Conservation (phyloP, 1,140 invertebrate species). For the Ceratosolen solmsi region DNA sequence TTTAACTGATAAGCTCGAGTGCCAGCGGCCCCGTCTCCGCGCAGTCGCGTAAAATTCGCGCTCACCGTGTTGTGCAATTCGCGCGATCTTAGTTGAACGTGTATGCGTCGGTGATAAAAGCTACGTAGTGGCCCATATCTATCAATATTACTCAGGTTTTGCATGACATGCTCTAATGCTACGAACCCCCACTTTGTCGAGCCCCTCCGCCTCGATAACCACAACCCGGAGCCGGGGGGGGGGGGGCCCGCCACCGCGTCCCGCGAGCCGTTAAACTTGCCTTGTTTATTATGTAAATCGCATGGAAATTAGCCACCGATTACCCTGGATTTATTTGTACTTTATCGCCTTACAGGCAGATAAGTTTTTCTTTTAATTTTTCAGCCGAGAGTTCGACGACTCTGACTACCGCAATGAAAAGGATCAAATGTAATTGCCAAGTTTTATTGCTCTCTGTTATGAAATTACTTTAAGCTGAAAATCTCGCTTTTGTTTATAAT, state of each 20-base stretch:
- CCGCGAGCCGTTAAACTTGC: neutral
- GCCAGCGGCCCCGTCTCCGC: conserved; percentile 52
- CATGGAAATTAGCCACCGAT: conserved; percentile 18
- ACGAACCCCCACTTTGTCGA: no score
- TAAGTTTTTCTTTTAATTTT: neutral
- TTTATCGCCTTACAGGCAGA: neutral
- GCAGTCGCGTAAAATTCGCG: conserved; percentile 49
- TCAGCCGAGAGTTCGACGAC: neutral
- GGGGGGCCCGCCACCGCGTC: no score
- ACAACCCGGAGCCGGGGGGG: no score
- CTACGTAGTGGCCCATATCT: no score
- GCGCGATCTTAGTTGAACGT: neutral
- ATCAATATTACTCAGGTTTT: no score
- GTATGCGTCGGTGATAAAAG: neutral
- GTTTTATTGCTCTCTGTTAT: conserved; percentile 2
- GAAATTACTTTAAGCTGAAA: neutral
- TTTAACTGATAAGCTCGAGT: conserved; percentile 62
- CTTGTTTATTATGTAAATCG: conserved; percentile 39
- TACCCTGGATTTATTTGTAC: neutral
- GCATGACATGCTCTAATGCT: no score
- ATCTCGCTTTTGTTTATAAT: neutral
- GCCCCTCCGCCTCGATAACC: no score
- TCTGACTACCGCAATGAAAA: neutral
- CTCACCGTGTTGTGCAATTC: conserved; percentile 51
- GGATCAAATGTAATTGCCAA: neutral